Conservation (phyloP, 2,888 invertebrate genomes). For the Eupelmus urozonus region DNA sequence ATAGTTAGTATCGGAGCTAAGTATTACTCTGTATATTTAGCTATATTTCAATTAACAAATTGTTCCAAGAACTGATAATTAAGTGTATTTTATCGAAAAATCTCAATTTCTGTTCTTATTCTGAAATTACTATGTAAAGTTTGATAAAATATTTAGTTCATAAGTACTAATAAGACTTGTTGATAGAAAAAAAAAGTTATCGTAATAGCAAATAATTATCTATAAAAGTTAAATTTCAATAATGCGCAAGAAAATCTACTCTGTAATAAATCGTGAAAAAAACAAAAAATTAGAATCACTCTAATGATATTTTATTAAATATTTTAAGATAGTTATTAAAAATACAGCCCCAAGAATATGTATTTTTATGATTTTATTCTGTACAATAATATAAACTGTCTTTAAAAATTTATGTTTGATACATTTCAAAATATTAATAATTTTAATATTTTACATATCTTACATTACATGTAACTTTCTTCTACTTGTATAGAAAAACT, state of each 20-base stretch:
- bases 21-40: not conserved
- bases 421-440: not conserved
- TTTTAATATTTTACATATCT: no score
- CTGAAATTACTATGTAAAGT: conserved; percentile 22
- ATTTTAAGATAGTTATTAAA: not conserved
- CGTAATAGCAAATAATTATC: conserved; percentile 48
- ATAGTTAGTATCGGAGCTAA: conserved; percentile 26
- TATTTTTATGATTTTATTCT: conserved; percentile 3
- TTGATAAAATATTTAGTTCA: conserved; percentile 32
- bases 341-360: not conserved
- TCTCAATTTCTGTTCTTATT: conserved; percentile 27
- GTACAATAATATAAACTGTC: not conserved
- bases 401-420: not conserved
- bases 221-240: conserved; percentile 40
- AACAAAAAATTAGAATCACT: not conserved
- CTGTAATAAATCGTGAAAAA: not conserved
- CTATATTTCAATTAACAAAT: conserved; percentile 11
- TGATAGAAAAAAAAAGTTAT: conserved; percentile 47
- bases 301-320: not conserved
- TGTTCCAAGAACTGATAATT: conserved; percentile 19
- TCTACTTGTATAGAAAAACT: no score
- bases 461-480: no score
- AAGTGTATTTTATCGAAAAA: conserved; percentile 24
- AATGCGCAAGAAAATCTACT: not conserved
- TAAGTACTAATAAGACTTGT: conserved; percentile 47